Percentiles rank a stretch among this genome's conserved stretches.
phyloP scores from a whole-genome alignment of 2,113 vertebrate species.

The Dromas ardeola region DNA sequence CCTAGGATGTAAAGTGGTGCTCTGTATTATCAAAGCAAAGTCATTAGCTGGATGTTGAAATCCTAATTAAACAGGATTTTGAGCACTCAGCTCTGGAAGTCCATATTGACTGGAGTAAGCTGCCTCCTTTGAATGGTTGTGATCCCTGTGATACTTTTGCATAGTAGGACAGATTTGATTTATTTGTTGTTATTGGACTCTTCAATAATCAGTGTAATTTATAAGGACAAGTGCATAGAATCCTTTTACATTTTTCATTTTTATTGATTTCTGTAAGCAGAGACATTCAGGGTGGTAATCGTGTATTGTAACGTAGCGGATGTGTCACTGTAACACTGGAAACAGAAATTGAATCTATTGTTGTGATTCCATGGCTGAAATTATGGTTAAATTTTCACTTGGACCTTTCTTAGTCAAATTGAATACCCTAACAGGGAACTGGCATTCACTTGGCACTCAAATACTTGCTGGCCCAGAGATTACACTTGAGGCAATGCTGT shows the following conservation, averaged over 20 bases:
- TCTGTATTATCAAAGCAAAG: not conserved
- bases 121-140: not conserved
- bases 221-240: not conserved
- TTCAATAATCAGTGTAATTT: not conserved
- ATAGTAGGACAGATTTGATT: not conserved
- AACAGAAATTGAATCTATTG: not conserved
- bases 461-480: not conserved
- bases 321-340: not conserved
- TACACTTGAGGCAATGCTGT: not conserved
- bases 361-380: not conserved
- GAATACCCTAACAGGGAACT: not conserved
- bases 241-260: not conserved
- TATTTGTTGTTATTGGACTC: not conserved
- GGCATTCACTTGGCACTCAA: not conserved
- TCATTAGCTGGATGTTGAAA: not conserved
- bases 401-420: not conserved
- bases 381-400: rapidly evolving
- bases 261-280: not conserved
- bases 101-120: not conserved
- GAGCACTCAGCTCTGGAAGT: not conserved
- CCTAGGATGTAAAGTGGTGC: not conserved
- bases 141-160: not conserved
- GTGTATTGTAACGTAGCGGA: not conserved
- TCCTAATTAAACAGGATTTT: not conserved
- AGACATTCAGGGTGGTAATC: not conserved